Percentiles rank a stretch among this genome's conserved stretches.
These are phyloP conservation scores for Propithecus deckenii DNA, from an alignment of 2,797 vertebrate species.

Conservation along the genomic window DNA sequence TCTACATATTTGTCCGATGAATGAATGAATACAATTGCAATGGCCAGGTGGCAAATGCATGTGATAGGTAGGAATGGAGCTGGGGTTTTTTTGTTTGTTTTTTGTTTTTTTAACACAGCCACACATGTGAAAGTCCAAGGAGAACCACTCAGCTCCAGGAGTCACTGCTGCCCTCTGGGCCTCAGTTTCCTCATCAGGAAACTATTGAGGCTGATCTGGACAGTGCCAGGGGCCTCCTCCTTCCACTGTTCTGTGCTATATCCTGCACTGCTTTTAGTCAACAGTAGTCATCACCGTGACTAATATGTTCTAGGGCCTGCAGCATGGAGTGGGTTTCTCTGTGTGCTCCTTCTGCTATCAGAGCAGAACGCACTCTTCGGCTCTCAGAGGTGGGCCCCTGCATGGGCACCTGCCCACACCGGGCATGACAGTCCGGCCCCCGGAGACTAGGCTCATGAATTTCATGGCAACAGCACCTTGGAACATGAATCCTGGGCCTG, in stretches of 20 bases:
- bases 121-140: neutral
- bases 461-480: neutral
- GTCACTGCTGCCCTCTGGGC: neutral
- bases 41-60: neutral
- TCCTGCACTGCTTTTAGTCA: neutral
- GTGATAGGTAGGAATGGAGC: neutral
- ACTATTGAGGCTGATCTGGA: neutral
- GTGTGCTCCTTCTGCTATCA: neutral
- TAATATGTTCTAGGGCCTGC: constrained; percentile 22
- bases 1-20: neutral
- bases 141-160: neutral
- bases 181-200: neutral
- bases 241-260: neutral
- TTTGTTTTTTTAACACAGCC: neutral
- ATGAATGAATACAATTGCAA: neutral
- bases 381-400: neutral
- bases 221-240: neutral
- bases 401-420: neutral
- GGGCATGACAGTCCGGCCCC: neutral
- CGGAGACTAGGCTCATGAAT: neutral
- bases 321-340: neutral
- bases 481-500: neutral
- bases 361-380: neutral
- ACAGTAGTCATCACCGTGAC: constrained; percentile 50
- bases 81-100: neutral